phyloP scores from a whole-genome alignment of 2,888 invertebrate genomes.

The Sabatieria punctata region DNA sequence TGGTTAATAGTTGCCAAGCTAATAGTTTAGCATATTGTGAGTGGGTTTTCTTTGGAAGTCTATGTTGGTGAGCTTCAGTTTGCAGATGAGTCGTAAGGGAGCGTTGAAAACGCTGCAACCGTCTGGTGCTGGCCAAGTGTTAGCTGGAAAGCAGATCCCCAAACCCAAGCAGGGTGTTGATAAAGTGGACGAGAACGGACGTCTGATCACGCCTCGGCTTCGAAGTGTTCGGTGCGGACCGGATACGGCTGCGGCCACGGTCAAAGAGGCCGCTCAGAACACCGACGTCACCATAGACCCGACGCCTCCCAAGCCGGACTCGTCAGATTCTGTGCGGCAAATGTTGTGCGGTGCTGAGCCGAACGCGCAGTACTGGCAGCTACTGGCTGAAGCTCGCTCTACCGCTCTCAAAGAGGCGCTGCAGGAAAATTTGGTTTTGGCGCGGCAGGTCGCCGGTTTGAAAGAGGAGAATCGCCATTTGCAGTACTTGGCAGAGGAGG shows the following conservation, averaged over 20 bases:
- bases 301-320: not conserved
- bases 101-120: no score
- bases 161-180: no score
- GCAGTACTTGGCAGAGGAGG: not conserved
- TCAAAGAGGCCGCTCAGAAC: not conserved
- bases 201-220: no score
- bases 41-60: no score
- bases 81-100: no score
- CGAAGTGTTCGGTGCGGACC: no score
- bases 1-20: no score
- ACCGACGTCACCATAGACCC: not conserved
- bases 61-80: no score
- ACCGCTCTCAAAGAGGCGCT: conserved; percentile 6
- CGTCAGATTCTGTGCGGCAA: not conserved
- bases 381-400: conserved; percentile 7
- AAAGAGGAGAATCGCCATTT: conserved; percentile 1
- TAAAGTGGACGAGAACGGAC: no score
- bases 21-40: no score
- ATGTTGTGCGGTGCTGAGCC: conserved; percentile 1
- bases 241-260: not conserved
- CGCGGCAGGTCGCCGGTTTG: conserved; percentile 1
- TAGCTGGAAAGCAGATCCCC: no score
- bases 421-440: conserved; percentile 1
- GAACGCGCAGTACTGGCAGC: not conserved
- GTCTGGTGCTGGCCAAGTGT: no score